phyloP scores from a whole-genome alignment of 2,113 vertebrate species.

The Diadophis punctatus region DNA sequence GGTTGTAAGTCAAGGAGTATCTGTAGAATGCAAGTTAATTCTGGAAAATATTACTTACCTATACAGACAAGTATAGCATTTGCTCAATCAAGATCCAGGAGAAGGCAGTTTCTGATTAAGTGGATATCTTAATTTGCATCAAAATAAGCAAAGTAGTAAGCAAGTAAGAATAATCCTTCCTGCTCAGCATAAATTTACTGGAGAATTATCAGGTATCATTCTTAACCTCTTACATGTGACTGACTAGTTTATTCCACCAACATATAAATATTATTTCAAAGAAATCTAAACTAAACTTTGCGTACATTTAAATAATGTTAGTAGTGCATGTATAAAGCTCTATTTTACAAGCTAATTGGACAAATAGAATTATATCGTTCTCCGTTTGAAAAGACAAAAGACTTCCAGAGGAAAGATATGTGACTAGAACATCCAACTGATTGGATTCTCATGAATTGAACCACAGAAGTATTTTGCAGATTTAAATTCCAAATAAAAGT shows the following conservation, averaged over 20 bases:
- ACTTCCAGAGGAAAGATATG: not conserved
- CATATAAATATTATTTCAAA: not conserved
- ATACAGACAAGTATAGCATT: no score
- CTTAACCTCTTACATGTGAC: not conserved
- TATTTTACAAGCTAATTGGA: not conserved
- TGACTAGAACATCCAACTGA: not conserved
- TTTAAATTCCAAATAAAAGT: not conserved
- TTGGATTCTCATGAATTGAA: not conserved
- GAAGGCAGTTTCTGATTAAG: not conserved
- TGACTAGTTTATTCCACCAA: not conserved
- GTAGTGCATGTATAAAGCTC: not conserved
- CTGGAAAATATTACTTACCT: not conserved
- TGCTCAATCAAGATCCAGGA: not conserved
- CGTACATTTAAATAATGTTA: not conserved
- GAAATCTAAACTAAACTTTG: slow-evolving; percentile 3
- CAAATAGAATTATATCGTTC: not conserved
- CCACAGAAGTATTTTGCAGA: not conserved
- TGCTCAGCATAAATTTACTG: not conserved
- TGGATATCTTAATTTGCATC: not conserved
- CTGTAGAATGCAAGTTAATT: not conserved
- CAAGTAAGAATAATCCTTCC: not conserved
- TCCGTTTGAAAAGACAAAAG: not conserved
- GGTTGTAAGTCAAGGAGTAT: not conserved
- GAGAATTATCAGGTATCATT: not conserved
- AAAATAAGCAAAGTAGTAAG: not conserved